phyloP scores from a whole-genome alignment of 2,113 vertebrate genomes.

The Phyllostomus hastatus region DNA sequence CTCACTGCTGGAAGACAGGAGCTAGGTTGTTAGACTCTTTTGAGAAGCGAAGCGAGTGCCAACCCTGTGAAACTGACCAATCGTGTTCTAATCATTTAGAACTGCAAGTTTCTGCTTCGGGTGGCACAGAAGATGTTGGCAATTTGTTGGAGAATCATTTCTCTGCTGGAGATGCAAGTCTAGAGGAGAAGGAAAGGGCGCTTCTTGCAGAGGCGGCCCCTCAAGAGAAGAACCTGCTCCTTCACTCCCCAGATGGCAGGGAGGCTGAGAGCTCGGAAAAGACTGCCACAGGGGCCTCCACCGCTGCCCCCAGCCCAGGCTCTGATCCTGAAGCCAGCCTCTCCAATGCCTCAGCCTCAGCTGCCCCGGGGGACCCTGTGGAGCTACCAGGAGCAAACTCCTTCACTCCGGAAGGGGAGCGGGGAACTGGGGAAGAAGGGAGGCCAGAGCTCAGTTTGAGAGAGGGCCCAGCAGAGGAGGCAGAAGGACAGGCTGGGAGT shows the following conservation, averaged over 20 bases:
- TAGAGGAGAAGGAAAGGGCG: slow-evolving; percentile 78
- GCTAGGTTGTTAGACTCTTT: slow-evolving; percentile 48
- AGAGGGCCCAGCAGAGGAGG: neutral
- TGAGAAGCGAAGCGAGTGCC: slow-evolving; percentile 51
- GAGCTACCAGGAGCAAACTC: neutral
- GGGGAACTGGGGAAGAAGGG: slow-evolving; percentile 26
- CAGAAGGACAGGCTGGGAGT: neutral
- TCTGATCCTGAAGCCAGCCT: slow-evolving; percentile 58
- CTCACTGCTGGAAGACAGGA: neutral
- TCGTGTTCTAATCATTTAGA: slow-evolving; percentile 88
- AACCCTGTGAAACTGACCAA: slow-evolving; percentile 80
- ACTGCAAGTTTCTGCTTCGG: slow-evolving; percentile 71
- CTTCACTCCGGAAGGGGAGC: neutral
- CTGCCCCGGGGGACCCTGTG: neutral
- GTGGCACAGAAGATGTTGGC: slow-evolving; percentile 77
- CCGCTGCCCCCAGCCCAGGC: slow-evolving; percentile 33
- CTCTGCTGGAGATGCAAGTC: slow-evolving; percentile 70
- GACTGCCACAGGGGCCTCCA: neutral
- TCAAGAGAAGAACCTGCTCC: slow-evolving; percentile 59
- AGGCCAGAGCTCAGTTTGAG: neutral
- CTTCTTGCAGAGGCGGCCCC: slow-evolving; percentile 64
- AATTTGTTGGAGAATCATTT: slow-evolving; percentile 74
- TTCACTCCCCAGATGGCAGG: slow-evolving; percentile 57
- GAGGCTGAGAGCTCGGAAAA: slow-evolving; percentile 60
- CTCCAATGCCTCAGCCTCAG: slow-evolving; percentile 46